Base-by-base conservation (phyloP, 2,797 vertebrate species). In the Meda fulgida region DNA sequence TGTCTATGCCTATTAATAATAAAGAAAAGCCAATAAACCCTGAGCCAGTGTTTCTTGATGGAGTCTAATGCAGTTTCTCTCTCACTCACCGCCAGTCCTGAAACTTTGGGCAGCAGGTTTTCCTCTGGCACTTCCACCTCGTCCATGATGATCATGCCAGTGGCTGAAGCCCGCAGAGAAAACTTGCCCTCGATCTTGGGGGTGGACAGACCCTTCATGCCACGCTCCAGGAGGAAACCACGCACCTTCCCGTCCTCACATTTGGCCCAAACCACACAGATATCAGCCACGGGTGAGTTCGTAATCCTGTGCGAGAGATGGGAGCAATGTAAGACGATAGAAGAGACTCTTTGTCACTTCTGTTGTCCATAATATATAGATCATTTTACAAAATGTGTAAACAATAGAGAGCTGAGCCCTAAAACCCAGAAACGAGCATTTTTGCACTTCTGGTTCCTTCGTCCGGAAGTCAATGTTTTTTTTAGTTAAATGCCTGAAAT, bases 121-220 rank as follows among this genome's bases (percentile, higher is more conserved):
- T 96, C 97, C 88, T 97, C 96, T 0, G 97, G 97, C 31, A 98
- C 96, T 88, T 94, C 97, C 88, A 99, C 97, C 0, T 96, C 93
- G 0, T 99, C 97, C 97, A 99, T 96, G 81, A 98, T 0, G 86
- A 99, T 96, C 97, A 97, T 97, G 0, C 97, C 97, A 0, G 97
- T 99, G 90, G 93, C 60, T 0, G 97, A 99, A 2, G 97, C 96
- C 4, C 97, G 93, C 84, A 99, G 92, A 0, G 97, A 97, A 90
- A 99, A 98, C 92, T 99, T 99, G 8, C 97, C 97, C 87, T 98
- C 96, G 0, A 99, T 98, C 90, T 95, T 96, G 0, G 97, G 97
- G 0, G 96, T 97, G 0, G 95, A 94, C 51, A 98, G 91, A 26
- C 97, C 97, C 43, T 92, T 95, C 93, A 95, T 96, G 48, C 96